These are phyloP conservation scores for Sturnus vulgaris DNA, from an alignment of 2,113 vertebrate species.

Conservation along the genomic window DNA sequence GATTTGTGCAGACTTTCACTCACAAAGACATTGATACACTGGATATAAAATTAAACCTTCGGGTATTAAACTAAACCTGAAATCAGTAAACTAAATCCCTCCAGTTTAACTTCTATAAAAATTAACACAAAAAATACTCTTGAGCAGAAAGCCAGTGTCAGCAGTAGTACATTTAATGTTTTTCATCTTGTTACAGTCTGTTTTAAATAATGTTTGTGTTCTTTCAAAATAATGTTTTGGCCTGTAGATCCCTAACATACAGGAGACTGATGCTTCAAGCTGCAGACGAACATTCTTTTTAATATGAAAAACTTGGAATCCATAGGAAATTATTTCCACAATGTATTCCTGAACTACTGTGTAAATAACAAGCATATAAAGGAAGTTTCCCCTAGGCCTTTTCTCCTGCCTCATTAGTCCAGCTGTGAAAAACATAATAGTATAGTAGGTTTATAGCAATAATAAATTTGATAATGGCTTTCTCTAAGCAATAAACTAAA, in stretches of 20 bases:
- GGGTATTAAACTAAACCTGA: not conserved
- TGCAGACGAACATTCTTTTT: slow-evolving; percentile 70
- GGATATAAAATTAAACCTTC: not conserved
- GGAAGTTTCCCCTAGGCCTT: not conserved
- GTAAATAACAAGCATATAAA: slow-evolving; percentile 70
- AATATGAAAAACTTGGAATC: slow-evolving; percentile 68
- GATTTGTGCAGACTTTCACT: not conserved
- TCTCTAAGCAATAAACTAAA: not conserved
- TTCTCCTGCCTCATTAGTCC: not conserved
- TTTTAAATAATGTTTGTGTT: not conserved
- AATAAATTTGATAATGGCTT: not conserved
- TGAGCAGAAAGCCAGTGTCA: not conserved
- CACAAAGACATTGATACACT: not conserved
- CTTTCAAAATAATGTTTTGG: not conserved
- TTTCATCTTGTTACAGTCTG: not conserved
- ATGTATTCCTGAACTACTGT: slow-evolving; percentile 69
- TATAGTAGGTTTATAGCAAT: not conserved
- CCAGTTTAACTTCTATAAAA: not conserved
- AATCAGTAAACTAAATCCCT: not conserved
- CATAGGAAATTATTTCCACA: slow-evolving; percentile 75
- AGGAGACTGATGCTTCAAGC: slow-evolving; percentile 52
- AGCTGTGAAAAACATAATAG: not conserved
- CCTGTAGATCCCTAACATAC: not conserved
- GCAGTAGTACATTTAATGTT: not conserved
- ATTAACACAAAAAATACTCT: not conserved